Percentiles rank a stretch among this genome's conserved stretches.
phyloP scores from a whole-genome alignment of 2,113 vertebrate species.

The mouse (Mus musculus) region DNA sequence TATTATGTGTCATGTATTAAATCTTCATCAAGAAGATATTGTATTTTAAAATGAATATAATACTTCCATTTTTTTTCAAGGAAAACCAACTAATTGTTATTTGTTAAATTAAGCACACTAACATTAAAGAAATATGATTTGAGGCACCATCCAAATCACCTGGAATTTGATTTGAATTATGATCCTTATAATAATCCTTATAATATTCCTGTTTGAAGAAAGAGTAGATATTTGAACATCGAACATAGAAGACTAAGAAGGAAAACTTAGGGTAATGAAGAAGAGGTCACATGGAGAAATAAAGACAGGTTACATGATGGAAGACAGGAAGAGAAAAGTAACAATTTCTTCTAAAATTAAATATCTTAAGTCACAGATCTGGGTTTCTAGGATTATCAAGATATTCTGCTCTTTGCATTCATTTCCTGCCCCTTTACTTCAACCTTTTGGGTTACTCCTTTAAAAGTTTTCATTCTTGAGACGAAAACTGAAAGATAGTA shows the following conservation, averaged over 20 bases:
- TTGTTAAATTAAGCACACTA: background rate
- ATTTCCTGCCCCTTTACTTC: background rate
- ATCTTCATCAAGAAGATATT: background rate
- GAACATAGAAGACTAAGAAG: background rate
- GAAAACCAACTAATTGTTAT: background rate
- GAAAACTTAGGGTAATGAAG: background rate
- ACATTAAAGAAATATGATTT: background rate
- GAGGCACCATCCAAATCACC: background rate
- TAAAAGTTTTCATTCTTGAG: background rate
- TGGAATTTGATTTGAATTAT: conserved; percentile 46
- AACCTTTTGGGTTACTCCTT: background rate
- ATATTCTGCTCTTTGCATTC: background rate
- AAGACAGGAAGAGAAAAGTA: background rate
- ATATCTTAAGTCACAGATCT: background rate
- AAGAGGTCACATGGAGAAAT: background rate
- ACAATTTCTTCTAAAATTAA: background rate
- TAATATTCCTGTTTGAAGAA: background rate
- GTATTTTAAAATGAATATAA: background rate
- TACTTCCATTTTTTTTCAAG: background rate
- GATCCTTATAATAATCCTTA: background rate
- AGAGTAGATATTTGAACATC: background rate
- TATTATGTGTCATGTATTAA: background rate
- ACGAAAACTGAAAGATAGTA: background rate
- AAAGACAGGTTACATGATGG: background rate
- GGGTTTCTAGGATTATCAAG: background rate